Conservation (phyloP, 2,797 vertebrate species). For the Anableps anableps region DNA sequence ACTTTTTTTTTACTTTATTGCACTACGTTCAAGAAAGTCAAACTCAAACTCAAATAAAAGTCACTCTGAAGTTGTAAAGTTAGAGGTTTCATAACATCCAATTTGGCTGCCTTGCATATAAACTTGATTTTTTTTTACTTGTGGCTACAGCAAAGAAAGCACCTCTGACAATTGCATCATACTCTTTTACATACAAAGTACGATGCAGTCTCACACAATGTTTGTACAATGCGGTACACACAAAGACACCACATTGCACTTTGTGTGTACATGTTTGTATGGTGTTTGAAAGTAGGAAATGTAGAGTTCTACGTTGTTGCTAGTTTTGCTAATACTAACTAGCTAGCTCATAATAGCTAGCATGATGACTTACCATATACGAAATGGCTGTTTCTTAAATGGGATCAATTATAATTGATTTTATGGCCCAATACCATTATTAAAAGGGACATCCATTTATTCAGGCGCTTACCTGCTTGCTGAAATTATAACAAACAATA, state of each 20-base stretch:
- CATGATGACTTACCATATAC: neutral
- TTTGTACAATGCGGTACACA: too few species aligned
- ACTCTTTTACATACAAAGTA: neutral
- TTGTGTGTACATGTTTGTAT: neutral
- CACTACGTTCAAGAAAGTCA: too few species aligned
- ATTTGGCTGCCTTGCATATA: neutral
- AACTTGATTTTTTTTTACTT: neutral
- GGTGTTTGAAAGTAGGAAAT: neutral
- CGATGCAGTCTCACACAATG: too few species aligned
- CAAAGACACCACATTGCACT: too few species aligned
- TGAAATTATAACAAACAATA: neutral
- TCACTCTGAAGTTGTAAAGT: neutral
- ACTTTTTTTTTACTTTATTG: too few species aligned
- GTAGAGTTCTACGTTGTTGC: neutral
- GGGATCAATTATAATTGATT: constrained; percentile 86
- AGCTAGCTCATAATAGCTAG: neutral
- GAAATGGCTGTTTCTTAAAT: constrained; percentile 73
- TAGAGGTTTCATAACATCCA: neutral
- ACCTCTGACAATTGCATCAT: neutral
- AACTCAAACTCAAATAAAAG: too few species aligned
- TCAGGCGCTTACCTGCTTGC: constrained; percentile 74
- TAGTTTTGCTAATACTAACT: neutral
- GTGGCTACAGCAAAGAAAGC: neutral
- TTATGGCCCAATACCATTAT: constrained; percentile 83
- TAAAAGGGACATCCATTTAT: constrained; percentile 82